Percentiles rank a stretch among this genome's conserved stretches.
phyloP scores from a whole-genome alignment of 2,888 invertebrate genomes.

The Acanthoscelides obtectus region DNA sequence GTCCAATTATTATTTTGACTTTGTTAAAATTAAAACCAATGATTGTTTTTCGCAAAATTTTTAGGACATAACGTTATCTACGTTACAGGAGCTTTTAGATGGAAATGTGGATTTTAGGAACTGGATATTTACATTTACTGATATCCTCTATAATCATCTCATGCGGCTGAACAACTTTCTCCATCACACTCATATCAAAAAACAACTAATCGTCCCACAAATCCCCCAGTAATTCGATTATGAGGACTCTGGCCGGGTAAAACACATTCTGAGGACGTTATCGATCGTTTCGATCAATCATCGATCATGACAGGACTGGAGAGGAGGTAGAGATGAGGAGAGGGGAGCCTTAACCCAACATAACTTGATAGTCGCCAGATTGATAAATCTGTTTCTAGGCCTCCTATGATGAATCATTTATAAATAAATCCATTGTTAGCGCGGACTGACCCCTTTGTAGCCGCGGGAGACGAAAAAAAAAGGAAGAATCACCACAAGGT shows the following conservation, averaged over 20 bases:
- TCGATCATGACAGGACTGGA: not conserved
- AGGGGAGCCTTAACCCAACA: conserved; percentile 30
- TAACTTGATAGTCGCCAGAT: conserved; percentile 31
- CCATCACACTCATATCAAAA: not conserved
- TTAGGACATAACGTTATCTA: too few relatives aligned
- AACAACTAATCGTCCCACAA: not conserved
- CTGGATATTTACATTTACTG: not conserved
- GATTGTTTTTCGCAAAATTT: too few relatives aligned
- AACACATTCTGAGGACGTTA: not conserved
- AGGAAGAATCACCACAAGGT: not conserved
- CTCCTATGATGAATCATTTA: conserved; percentile 35
- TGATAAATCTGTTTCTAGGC: conserved; percentile 32
- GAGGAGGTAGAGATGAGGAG: not conserved
- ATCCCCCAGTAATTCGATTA: not conserved
- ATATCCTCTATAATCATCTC: not conserved
- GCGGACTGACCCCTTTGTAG: conserved; percentile 26
- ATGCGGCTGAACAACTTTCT: not conserved
- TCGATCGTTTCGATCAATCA: not conserved
- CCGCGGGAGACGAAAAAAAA: not conserved
- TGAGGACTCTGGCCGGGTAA: not conserved
- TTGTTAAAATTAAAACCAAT: too few relatives aligned
- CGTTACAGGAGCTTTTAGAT: too few relatives aligned
- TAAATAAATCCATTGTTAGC: conserved; percentile 34
- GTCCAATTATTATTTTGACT: too few relatives aligned
- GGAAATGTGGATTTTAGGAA: too few relatives aligned